These are phyloP conservation scores for Phasia obesa DNA, from an alignment of 2,888 invertebrate species.

Conservation along the genomic window DNA sequence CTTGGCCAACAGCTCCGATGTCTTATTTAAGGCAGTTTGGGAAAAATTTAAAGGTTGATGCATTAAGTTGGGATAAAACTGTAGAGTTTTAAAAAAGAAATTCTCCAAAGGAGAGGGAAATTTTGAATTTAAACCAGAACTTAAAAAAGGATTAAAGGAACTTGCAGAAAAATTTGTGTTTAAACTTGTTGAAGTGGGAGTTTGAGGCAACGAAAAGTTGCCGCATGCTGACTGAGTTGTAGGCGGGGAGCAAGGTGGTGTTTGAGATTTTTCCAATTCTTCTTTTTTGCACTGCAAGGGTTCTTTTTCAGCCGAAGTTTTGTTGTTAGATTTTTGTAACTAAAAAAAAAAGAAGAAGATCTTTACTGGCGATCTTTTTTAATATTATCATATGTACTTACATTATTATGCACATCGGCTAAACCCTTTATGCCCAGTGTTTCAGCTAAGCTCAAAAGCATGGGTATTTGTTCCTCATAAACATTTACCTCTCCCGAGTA, in stretches of 20 bases:
- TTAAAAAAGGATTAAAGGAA: slow-evolving; percentile 61
- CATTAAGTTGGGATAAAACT: slow-evolving; percentile 82
- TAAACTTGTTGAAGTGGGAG: slow-evolving; percentile 51
- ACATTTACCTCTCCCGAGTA: slow-evolving; percentile 94
- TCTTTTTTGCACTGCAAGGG: slow-evolving; percentile 64
- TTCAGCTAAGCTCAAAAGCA: slow-evolving; percentile 89
- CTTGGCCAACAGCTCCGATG: slow-evolving; percentile 80
- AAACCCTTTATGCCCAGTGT: slow-evolving; percentile 91
- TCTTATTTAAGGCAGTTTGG: slow-evolving; percentile 82
- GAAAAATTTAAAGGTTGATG: slow-evolving; percentile 82
- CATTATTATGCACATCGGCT: slow-evolving; percentile 89
- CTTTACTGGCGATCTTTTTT: neutral
- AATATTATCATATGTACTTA: slow-evolving; percentile 81
- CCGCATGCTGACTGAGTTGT: slow-evolving; percentile 30
- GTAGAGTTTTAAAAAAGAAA: slow-evolving; percentile 81
- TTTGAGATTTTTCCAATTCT: slow-evolving; percentile 69
- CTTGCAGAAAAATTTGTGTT: slow-evolving; percentile 68
- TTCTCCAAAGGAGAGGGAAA: slow-evolving; percentile 80
- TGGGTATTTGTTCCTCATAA: slow-evolving; percentile 89
- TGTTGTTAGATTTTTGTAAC: slow-evolving; percentile 69
- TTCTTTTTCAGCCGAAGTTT: slow-evolving; percentile 69
- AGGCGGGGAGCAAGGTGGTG: slow-evolving; percentile 73
- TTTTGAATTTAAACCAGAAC: slow-evolving; percentile 74
- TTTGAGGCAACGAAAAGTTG: slow-evolving; percentile 54
- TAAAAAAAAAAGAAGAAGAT: slow-evolving; percentile 25